phyloP scores from a whole-genome alignment of 2,797 vertebrate genomes.

The Crocidura indochinensis region DNA sequence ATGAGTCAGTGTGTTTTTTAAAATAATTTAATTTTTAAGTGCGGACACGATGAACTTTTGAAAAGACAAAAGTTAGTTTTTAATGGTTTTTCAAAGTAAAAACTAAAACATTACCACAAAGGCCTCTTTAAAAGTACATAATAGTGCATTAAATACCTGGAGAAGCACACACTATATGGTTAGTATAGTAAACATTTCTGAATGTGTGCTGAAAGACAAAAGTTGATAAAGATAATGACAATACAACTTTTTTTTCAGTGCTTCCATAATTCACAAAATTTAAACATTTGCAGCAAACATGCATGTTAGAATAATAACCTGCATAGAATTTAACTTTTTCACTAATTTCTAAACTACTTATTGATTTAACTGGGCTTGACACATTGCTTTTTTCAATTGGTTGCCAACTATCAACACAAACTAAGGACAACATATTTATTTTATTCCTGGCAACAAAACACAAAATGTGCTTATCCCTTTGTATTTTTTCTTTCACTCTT shows the following conservation, averaged over 20 bases:
- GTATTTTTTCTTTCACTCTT: background rate
- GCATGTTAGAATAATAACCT: background rate
- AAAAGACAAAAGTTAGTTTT: constrained; percentile 8
- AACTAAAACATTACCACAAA: background rate
- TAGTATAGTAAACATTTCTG: background rate
- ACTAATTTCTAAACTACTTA: background rate
- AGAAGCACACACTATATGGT: background rate
- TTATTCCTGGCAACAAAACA: background rate
- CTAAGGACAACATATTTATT: background rate
- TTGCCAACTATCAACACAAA: background rate
- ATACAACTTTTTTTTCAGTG: background rate
- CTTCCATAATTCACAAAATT: background rate
- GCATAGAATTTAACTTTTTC: constrained; percentile 22
- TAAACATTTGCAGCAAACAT: background rate
- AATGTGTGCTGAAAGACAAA: background rate
- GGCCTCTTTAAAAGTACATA: background rate
- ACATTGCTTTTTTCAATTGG: background rate
- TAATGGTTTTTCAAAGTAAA: constrained; percentile 13
- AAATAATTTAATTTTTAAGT: constrained; percentile 45
- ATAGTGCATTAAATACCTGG: background rate
- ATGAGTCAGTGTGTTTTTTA: background rate
- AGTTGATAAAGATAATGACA: background rate
- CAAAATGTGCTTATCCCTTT: background rate
- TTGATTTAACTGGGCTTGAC: background rate
- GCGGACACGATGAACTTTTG: constrained; percentile 9